These are phyloP conservation scores for Eilema sororculum DNA, from an alignment of 2,888 invertebrate genomes.

Conservation along the genomic window DNA sequence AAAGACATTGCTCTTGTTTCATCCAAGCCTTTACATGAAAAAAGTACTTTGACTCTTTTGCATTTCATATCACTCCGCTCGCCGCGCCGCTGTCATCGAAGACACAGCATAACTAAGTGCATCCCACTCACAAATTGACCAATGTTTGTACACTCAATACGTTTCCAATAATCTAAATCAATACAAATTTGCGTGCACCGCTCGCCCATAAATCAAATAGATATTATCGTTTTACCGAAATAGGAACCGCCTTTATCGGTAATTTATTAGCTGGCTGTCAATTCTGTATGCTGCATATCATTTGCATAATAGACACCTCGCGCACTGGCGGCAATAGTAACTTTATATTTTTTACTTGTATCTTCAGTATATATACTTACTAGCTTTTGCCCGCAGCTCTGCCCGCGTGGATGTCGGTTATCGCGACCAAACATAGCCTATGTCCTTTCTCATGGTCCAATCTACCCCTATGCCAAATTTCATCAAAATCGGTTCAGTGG, in stretches of 20 bases:
- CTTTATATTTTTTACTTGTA: not conserved
- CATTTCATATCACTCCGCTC: not conserved
- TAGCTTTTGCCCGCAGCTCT: no score
- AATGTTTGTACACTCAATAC: slow-evolving; percentile 1
- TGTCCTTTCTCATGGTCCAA: no score
- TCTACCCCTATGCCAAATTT: no score
- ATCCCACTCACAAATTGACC: not conserved
- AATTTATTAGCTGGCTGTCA: slow-evolving; percentile 36
- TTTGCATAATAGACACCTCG: slow-evolving; percentile 7
- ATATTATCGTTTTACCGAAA: slow-evolving; percentile 44
- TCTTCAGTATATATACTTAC: no score
- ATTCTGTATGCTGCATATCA: slow-evolving; percentile 23
- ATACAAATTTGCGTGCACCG: slow-evolving; percentile 10
- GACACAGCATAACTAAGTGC: not conserved
- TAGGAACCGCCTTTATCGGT: slow-evolving; percentile 36
- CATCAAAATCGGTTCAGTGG: no score
- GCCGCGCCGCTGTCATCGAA: not conserved
- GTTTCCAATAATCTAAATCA: slow-evolving; percentile 10
- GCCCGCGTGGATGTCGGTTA: no score
- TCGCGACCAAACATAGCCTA: no score
- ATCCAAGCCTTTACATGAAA: not conserved
- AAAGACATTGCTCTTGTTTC: not conserved
- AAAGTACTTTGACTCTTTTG: no score
- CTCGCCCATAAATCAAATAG: slow-evolving; percentile 40
- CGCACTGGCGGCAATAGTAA: not conserved